Evolutionary conservation across 2,888 invertebrate genomes (phyloP), one percentile per base, ranked within the genome.

Genomic region (Oxycera nigricornis): DNA sequence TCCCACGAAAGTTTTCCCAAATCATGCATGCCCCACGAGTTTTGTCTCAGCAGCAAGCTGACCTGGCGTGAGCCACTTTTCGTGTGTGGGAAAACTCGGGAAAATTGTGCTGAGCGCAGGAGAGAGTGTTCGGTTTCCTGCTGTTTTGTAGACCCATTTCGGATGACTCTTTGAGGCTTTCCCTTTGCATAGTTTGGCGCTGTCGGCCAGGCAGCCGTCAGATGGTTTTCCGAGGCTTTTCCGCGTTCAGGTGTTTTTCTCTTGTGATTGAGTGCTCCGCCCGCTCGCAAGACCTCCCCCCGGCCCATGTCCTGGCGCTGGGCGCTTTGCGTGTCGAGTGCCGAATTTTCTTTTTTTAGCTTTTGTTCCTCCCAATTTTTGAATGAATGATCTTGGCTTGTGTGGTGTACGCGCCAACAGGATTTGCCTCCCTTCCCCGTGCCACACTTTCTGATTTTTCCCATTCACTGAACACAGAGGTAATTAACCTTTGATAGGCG

Each of bases 381-480:
- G 70, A 70, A 70, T 70, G 70, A 70, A 70, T 31, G 70, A 70
- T 70, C 70, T 70, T 65, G 41, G 65, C 41, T 65, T 70, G 70
- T 70, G 70, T 30, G 52, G 52, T 52, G 68, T 68, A 68, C 46
- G 70, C 52, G 70, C 35, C 46, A 52, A 31, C 35, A 52, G 31
- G 52, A 52, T 52, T 70, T 31, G 31, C 70, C 20, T 14, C 22
- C 65, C 20, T 41, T 17, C 41, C 41, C 65, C 35, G 61, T 2
- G 31, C n/a, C 35, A 31, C 35, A 20, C 14, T 31, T 61, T 61
- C 31, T 61, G 61, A 61, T 61, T 61, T 41, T 68, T 65, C 50
- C 35, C 70, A 55, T 30, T 70, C 70, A 55, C 55, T 70, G 70
- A 31, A 70, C 70, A 70, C 70, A 70, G 70, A 55, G 70, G 70